A percentile compares a stretch with the other conserved stretches of the same genome.
Conservation (phyloP, 2,888 invertebrate species). For the Melieria picta region DNA sequence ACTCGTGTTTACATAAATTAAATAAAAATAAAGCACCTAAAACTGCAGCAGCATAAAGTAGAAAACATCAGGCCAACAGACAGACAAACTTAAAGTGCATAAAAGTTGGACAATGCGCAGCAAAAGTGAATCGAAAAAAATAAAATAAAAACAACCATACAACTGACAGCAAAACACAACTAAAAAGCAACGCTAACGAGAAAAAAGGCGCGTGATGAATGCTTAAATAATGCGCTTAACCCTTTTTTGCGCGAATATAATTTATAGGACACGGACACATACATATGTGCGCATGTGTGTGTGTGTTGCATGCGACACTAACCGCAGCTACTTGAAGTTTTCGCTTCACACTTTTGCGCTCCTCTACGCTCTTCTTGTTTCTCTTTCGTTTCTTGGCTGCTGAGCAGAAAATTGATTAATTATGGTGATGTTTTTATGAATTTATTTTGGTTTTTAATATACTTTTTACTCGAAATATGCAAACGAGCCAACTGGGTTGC, state of each 20-base stretch:
- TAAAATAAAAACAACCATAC: conserved; percentile 18
- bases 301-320: not conserved
- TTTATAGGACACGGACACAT: conserved; percentile 44
- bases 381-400: conserved; percentile 41
- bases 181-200: conserved; percentile 40
- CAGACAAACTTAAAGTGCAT: not conserved
- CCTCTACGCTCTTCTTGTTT: not conserved
- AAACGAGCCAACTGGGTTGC: no score
- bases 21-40: not conserved
- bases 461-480: no score
- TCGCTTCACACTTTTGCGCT: not conserved
- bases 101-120: not conserved
- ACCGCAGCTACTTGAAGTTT: conserved; percentile 1
- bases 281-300: conserved; percentile 37
- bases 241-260: conserved; percentile 54
- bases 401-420: conserved; percentile 58
- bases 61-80: not conserved
- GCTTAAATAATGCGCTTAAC: conserved; percentile 59
- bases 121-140: conserved; percentile 39
- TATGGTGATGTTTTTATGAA: conserved; percentile 50
- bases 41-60: not conserved
- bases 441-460: no score
- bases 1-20: not conserved
- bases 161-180: conserved; percentile 40
- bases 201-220: conserved; percentile 52